phyloP scores from a whole-genome alignment of 2,797 vertebrate genomes.

The Mareca penelope region DNA sequence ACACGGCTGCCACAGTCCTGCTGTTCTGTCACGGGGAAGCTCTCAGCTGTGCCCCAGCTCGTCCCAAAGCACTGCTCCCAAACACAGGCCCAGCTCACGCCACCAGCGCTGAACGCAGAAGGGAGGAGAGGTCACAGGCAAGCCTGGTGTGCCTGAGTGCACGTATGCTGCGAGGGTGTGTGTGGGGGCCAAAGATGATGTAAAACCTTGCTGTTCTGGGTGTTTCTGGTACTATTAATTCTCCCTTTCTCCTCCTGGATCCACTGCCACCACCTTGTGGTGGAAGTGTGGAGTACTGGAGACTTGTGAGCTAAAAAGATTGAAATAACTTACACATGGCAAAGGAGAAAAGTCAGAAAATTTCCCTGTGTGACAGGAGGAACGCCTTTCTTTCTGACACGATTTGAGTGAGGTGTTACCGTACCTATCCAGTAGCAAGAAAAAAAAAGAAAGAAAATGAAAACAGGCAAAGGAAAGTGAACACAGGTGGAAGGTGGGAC shows the following conservation, averaged over 20 bases:
- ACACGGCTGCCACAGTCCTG: not conserved
- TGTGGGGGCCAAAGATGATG: accelerated
- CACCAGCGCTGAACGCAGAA: not conserved
- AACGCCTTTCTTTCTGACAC: not conserved
- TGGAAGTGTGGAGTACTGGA: not conserved
- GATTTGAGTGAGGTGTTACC: not conserved
- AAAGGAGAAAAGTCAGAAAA: not conserved
- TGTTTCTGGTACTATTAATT: accelerated
- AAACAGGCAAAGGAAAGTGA: not conserved
- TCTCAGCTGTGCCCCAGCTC: accelerated
- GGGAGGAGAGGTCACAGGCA: not conserved
- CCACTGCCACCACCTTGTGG: slow-evolving; percentile 72
- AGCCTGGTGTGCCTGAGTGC: accelerated
- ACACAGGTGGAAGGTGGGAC: not conserved
- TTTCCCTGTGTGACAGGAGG: not conserved
- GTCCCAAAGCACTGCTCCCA: not conserved
- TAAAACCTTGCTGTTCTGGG: not conserved
- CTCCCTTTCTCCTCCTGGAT: not conserved
- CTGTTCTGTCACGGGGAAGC: not conserved
- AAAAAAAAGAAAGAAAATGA: not conserved
- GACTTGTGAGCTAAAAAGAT: not conserved
- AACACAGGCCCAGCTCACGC: not conserved
- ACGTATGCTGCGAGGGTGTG: not conserved
- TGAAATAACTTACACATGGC: not conserved
- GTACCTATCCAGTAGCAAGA: accelerated